Evolutionary conservation across 2,797 vertebrate species (phyloP), one percentile per base, ranked within the genome.

Genomic region (Microhierax caerulescens): DNA sequence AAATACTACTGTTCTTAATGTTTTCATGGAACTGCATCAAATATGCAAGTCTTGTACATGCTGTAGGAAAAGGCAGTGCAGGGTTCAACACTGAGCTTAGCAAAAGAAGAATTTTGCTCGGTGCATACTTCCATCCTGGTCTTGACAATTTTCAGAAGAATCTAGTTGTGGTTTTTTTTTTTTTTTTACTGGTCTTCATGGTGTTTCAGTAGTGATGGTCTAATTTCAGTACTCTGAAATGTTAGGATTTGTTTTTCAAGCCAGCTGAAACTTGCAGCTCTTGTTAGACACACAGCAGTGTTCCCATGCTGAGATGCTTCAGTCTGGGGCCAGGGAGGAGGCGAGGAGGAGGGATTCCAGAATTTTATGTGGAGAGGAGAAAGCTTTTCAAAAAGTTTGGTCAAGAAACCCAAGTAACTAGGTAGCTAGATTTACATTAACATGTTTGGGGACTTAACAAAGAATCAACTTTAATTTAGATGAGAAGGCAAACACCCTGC

Each of bases 281-380:
- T 24, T 2, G 3, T 65, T 37, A 63, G 37, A 51, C 7, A 11
- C 5, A 28, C 1, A 4, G 14, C 36, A 37, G 21, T 5, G 15
- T 63, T 91, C 12, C 11, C 15, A 43, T 1, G 2, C 13, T 22
- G 23, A 37, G 79, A 36, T 19, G 32, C 41, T 68, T 89, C 32
- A n/a, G 4, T 14, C 39, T 72, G 1, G 4, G n/a, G 18, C 16
- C 2, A 4, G 4, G 4, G 23, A 43, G 16, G 6, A 63, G 32
- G 54, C 59, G 19, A 7, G 34, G 5, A 56, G 20, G 39, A 75
- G 9, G 7, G 22, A 22, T 32, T 16, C 19, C 30, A 13, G 28
- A 51, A 50, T 72, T 22, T 56, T 50, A n/a, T 48, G 41, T 28
- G 36, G 36, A 64, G 36, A 83, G 24, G 13, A 81, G 16, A 57